phyloP scores from a whole-genome alignment of 1,140 invertebrate species.

The Lutraria rhynchaena region DNA sequence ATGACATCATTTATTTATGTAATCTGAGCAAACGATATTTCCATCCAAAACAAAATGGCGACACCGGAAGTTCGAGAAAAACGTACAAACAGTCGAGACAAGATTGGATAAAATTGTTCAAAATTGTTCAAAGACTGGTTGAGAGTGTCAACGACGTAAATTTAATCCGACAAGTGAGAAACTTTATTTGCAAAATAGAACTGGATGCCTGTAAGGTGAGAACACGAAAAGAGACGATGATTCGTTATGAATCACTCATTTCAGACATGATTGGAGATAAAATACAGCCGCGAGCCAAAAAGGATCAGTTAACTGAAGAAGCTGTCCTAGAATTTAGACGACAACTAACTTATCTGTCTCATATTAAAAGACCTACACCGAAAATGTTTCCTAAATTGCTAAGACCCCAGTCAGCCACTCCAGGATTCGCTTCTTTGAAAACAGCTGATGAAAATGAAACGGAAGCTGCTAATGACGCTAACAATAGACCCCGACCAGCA shows the following conservation, averaged over 20 bases:
- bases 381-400: no score
- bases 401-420: not conserved
- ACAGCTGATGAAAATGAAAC: not conserved
- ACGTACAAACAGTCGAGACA: not conserved
- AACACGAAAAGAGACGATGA: slow-evolving; percentile 6
- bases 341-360: no score
- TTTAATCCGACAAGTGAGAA: slow-evolving; percentile 23
- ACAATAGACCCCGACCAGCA: not conserved
- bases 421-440: not conserved
- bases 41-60: not conserved
- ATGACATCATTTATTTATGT: slow-evolving; percentile 28
- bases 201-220: not conserved
- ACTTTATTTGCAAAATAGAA: slow-evolving; percentile 50
- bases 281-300: not conserved
- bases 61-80: not conserved
- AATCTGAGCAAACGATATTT: slow-evolving; percentile 20
- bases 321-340: not conserved
- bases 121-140: slow-evolving; percentile 42
- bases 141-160: slow-evolving; percentile 18
- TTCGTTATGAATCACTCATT: slow-evolving; percentile 1
- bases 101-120: slow-evolving; percentile 33
- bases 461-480: not conserved
- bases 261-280: slow-evolving; percentile 17
- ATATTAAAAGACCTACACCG: no score
- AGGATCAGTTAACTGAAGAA: slow-evolving; percentile 23